phyloP scores from a whole-genome alignment of 2,797 vertebrate genomes.

The Merluccius polli region DNA sequence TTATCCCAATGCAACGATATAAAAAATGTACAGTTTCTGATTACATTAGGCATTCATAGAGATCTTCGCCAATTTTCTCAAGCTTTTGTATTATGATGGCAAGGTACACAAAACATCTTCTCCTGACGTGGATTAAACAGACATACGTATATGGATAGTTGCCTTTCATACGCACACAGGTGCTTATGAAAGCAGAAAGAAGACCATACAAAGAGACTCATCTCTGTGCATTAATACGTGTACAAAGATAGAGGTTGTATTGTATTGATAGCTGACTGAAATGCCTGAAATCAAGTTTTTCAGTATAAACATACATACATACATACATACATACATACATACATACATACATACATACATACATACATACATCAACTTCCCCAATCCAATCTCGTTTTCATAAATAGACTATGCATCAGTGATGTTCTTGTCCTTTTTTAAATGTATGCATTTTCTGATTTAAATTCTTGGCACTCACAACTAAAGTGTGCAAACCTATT shows the following conservation, averaged over 20 bases:
- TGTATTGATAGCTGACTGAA: conserved; percentile 35
- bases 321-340: conserved; percentile 29
- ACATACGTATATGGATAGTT: background rate
- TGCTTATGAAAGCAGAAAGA: background rate
- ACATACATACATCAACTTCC: conserved; percentile 27
- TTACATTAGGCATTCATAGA: background rate
- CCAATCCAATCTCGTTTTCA: conserved; percentile 32
- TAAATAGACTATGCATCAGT: conserved; percentile 31
- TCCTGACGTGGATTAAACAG: background rate
- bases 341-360: conserved; percentile 28
- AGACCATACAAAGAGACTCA: background rate
- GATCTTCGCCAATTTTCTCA: background rate
- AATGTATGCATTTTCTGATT: conserved; percentile 8
- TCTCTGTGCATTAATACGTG: conserved; percentile 1
- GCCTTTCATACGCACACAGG: background rate
- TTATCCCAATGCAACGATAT: background rate
- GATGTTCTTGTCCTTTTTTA: conserved; percentile 23
- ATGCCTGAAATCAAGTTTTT: conserved; percentile 24
- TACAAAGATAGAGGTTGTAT: conserved; percentile 23
- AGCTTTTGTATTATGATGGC: background rate
- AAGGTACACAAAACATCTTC: background rate
- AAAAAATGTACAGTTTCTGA: background rate
- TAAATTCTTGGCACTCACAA: background rate
- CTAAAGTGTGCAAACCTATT: background rate
- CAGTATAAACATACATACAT: conserved; percentile 29